Conservation (phyloP, 2,113 vertebrate genomes). For the Sterrhoptilus dennistouni region DNA sequence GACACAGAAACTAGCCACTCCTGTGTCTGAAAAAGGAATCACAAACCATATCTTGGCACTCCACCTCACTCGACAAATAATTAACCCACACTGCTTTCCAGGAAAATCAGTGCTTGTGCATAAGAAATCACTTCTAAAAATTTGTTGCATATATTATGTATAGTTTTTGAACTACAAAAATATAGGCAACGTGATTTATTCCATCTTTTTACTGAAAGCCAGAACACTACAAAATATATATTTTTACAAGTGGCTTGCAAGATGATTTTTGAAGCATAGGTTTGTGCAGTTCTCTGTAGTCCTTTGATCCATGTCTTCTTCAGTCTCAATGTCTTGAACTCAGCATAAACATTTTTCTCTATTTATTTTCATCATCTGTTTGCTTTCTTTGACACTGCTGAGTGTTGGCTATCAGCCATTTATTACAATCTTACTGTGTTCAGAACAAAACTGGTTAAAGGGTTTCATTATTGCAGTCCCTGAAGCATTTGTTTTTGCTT, state of each 20-base stretch:
- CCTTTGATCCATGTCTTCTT: slow-evolving; percentile 15
- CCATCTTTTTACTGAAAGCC: neutral
- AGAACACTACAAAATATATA: neutral
- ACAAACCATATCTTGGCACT: neutral
- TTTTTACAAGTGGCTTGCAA: neutral
- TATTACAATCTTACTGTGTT: slow-evolving; percentile 26
- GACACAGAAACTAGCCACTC: neutral
- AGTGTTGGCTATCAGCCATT: neutral
- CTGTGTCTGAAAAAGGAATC: neutral
- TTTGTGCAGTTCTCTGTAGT: neutral
- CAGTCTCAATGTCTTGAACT: neutral
- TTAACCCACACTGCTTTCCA: neutral
- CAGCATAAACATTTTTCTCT: slow-evolving; percentile 5
- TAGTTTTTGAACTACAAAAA: neutral
- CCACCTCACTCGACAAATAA: neutral
- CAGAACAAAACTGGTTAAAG: slow-evolving; percentile 25
- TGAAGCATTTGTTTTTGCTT: slow-evolving; percentile 36
- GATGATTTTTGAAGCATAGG: neutral
- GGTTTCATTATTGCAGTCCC: slow-evolving; percentile 18
- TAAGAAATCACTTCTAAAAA: neutral
- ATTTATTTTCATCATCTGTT: neutral
- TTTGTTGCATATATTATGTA: neutral
- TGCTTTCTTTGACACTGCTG: neutral
- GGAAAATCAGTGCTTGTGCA: neutral
- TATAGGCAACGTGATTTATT: neutral